Percentiles rank a stretch among this genome's conserved stretches.
Evolutionary conservation across 2,113 vertebrate genomes (phyloP).

Genomic region (Callaeas wilsoni): DNA sequence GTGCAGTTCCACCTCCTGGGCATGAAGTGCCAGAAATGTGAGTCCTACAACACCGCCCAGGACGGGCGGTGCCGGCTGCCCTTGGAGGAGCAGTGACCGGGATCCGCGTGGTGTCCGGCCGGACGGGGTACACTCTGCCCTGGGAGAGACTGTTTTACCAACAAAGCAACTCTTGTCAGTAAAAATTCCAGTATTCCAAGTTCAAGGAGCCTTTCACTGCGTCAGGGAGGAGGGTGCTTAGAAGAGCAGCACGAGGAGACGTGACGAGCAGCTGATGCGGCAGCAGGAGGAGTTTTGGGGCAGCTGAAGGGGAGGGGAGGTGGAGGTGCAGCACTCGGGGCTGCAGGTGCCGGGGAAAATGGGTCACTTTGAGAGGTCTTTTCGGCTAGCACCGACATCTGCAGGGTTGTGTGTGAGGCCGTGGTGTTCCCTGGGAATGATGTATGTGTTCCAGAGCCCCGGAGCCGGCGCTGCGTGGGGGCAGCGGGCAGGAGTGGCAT

Average conservation of each 20-base stretch:
- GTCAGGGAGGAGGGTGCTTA: not conserved
- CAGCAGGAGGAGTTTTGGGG: not conserved
- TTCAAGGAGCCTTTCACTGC: not conserved
- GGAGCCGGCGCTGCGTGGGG: accelerated
- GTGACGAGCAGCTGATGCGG: not conserved
- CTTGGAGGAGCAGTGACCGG: constrained; percentile 45
- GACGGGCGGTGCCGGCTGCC: constrained; percentile 74
- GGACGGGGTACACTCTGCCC: not conserved
- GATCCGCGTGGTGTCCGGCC: accelerated
- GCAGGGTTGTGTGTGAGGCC: accelerated
- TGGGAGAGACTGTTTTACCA: not conserved
- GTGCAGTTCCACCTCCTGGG: constrained; percentile 91
- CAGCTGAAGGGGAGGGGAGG: not conserved
- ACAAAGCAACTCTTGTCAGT: not conserved
- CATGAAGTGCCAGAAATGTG: constrained; percentile 89
- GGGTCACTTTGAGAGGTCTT: not conserved
- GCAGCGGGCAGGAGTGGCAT: not conserved
- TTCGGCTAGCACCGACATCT: not conserved
- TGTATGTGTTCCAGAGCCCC: not conserved
- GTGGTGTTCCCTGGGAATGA: not conserved
- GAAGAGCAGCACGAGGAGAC: not conserved
- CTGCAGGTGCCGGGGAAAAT: not conserved
- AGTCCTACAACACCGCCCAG: constrained; percentile 91
- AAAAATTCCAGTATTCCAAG: not conserved
- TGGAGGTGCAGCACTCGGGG: not conserved